Conservation (phyloP, 2,797 vertebrate species). For the Oreortyx pictus region DNA sequence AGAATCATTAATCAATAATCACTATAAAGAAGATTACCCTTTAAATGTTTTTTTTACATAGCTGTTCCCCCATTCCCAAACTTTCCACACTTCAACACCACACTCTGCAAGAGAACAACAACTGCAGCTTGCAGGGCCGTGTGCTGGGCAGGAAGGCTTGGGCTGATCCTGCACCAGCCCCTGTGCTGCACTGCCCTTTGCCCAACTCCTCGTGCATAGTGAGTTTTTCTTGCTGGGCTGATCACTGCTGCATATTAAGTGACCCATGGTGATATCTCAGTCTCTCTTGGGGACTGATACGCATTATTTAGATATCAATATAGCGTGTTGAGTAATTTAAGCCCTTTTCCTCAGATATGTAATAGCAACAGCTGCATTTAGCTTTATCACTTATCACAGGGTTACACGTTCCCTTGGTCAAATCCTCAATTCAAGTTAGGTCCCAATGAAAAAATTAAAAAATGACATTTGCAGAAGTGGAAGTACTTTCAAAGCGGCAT, state of each 20-base stretch:
- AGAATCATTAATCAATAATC: background rate
- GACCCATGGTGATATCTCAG: background rate
- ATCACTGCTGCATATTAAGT: background rate
- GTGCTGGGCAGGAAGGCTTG: rapidly evolving
- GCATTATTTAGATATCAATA: background rate
- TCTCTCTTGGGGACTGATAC: background rate
- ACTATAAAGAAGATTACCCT: background rate
- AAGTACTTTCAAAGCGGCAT: background rate
- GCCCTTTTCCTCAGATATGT: background rate
- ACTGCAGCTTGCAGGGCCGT: background rate
- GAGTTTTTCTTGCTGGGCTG: background rate
- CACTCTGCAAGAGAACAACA: background rate
- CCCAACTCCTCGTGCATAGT: background rate
- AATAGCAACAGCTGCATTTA: background rate
- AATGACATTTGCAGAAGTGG: background rate
- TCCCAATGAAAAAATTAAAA: background rate
- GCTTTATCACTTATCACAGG: background rate
- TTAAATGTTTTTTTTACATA: background rate
- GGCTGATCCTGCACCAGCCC: rapidly evolving
- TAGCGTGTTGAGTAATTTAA: background rate
- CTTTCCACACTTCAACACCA: background rate
- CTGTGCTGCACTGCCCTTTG: background rate
- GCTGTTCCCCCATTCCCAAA: background rate
- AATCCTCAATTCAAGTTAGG: background rate
- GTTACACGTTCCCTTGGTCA: background rate